Evolutionary conservation across 2,113 vertebrate genomes (phyloP).

Genomic region (Actinemys pallida): DNA sequence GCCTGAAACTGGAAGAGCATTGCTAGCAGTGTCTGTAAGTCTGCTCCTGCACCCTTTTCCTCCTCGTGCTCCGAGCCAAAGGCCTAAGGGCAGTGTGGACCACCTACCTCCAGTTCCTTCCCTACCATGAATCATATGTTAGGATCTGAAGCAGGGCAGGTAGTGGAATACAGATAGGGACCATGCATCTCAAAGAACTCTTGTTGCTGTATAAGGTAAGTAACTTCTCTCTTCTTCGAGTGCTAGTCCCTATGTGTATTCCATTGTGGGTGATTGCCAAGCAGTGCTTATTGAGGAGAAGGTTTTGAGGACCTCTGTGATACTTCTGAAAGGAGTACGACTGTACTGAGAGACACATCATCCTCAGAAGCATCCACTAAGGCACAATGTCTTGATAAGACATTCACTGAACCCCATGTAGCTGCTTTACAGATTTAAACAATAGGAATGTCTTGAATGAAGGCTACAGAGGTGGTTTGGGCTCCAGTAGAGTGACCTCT

Average conservation of each 20-base stretch:
- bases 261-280: neutral
- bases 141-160: neutral
- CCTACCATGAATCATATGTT: too few relatives aligned
- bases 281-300: neutral
- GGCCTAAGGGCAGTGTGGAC: neutral
- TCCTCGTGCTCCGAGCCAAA: neutral
- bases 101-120: neutral
- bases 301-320: neutral
- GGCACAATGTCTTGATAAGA: too few relatives aligned
- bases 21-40: neutral
- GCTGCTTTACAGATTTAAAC: too few relatives aligned
- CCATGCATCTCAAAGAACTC: neutral
- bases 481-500: too few relatives aligned
- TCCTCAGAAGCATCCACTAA: too few relatives aligned
- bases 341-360: neutral
- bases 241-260: neutral
- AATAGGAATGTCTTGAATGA: too few relatives aligned
- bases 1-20: neutral
- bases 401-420: too few relatives aligned
- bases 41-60: neutral
- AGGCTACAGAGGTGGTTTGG: too few relatives aligned
- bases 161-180: neutral
- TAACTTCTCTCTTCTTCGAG: neutral
- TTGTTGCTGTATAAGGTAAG: neutral
- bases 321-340: neutral